These are phyloP conservation scores for Drosophila rufa DNA, from an alignment of 1,140 invertebrate species.

Conservation along the genomic window DNA sequence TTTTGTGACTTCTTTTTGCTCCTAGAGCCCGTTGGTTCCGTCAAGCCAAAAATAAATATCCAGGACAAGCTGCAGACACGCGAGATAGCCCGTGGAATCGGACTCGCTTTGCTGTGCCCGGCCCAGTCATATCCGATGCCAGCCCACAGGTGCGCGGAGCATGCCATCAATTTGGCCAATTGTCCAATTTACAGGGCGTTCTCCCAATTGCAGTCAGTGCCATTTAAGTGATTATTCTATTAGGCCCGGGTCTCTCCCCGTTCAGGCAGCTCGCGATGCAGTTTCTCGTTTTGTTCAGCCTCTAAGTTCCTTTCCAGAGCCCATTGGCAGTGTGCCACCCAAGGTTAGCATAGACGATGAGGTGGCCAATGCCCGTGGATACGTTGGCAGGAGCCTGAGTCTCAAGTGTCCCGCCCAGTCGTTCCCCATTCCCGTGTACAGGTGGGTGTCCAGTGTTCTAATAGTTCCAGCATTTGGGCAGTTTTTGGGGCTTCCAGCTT, in stretches of 20 bases:
- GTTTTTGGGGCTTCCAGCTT: neutral
- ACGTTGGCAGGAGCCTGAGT: constrained; percentile 85
- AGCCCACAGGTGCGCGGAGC: constrained; percentile 88
- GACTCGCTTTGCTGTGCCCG: constrained; percentile 88
- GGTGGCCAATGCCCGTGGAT: constrained; percentile 87
- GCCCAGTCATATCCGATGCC: constrained; percentile 90
- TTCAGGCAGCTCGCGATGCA: constrained; percentile 53
- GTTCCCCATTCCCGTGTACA: constrained; percentile 88
- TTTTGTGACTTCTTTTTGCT: constrained; percentile 27
- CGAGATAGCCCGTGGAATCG: constrained; percentile 77
- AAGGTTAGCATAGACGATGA: constrained; percentile 91
- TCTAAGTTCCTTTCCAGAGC: constrained; percentile 86
- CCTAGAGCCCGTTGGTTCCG: constrained; percentile 90
- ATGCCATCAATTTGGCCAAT: constrained; percentile 44
- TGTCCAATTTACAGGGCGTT: constrained; percentile 45
- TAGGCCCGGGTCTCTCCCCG: constrained; percentile 85
- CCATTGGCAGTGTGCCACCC: constrained; percentile 90
- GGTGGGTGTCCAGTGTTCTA: constrained; percentile 84
- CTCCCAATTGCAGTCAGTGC: constrained; percentile 15
- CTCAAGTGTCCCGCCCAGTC: constrained; percentile 89
- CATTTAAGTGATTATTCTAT: constrained; percentile 59
- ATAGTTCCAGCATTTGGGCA: constrained; percentile 60
- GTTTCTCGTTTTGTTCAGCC: neutral
- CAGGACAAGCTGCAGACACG: constrained; percentile 86
- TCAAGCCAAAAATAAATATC: constrained; percentile 89